These are phyloP conservation scores for Notodonta dromedarius DNA, from an alignment of 2,888 invertebrate species.

Conservation along the genomic window DNA sequence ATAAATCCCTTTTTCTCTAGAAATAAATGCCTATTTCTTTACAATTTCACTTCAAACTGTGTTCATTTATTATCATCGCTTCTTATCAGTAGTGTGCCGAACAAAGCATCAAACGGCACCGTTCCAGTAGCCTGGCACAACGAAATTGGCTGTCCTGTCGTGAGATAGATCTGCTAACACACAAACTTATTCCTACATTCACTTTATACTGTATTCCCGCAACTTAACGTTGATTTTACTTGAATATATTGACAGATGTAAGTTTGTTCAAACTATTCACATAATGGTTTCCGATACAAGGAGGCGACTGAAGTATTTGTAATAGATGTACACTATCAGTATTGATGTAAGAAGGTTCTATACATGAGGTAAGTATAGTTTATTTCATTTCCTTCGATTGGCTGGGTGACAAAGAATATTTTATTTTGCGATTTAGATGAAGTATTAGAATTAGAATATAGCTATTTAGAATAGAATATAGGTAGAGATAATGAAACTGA, in stretches of 20 bases:
- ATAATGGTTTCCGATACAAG: conserved; percentile 52
- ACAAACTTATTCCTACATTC: conserved; percentile 25
- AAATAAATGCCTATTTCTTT: no score
- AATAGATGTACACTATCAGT: conserved; percentile 23
- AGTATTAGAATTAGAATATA: no score
- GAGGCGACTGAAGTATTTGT: conserved; percentile 34
- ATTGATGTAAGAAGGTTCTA: no score
- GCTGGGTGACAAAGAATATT: no score
- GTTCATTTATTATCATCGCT: conserved; percentile 27
- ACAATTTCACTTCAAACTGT: not conserved
- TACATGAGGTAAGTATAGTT: no score
- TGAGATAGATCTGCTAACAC: conserved; percentile 61
- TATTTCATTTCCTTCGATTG: no score
- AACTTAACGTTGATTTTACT: conserved; percentile 28
- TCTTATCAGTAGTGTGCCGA: conserved; percentile 15
- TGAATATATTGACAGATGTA: conserved; percentile 15
- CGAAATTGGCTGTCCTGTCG: conserved; percentile 68
- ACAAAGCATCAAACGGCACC: conserved; percentile 34
- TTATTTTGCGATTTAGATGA: no score
- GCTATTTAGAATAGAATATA: no score
- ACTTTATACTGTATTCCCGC: conserved; percentile 22
- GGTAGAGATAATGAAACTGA: no score
- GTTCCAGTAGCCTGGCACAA: conserved; percentile 49
- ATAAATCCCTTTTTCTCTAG: no score
- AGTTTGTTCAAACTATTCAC: conserved; percentile 40